Base-by-base conservation (phyloP, 2,888 invertebrate genomes). In the Euproctis similis region DNA sequence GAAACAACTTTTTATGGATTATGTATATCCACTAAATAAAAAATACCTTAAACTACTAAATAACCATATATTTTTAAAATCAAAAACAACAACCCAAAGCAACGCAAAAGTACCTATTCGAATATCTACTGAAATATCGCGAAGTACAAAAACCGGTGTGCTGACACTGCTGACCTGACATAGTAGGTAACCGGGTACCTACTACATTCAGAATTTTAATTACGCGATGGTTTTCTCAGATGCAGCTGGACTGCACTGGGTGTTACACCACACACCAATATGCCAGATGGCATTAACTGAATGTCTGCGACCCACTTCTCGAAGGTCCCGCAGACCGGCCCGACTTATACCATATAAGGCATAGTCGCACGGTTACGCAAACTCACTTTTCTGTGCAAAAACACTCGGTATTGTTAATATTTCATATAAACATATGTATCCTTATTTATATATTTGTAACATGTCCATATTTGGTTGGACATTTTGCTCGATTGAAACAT, bases 271-370 rank as follows among this genome's bases (percentile, higher is more conserved):
- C 55, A n/a, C n/a, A 53, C 64, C 57, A 53, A 51, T 72, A 61
- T 65, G 69, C 80, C 80, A 81, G 77, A 81, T 81, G 81, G 80
- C 69, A 70, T 68, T 69, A 68, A 62, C 44, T 14, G 14, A 14
- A n/a, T n/a, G 14, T 14, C 14, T 57, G 42, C 71, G 81, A 77
- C 81, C 80, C 73, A 82, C 75, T 68, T 80, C 56, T 46, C 62
- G 75, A 82, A 82, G 81, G 81, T 73, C 75, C 71, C 51, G 1
- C 17, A 51, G 54, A 52, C 62, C 62, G 62, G 68, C 57, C 60
- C 50, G 61, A 54, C 55, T 52, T 57, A 52, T 48, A 50, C 78
- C 78, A 60, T 77, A 52, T 75, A 80, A 52, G 80, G 77, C n/a
- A n/a, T n/a, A 51, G 43, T 39, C 46, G 42, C 76, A 69, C 69